Evolutionary conservation across 2,113 vertebrate species (phyloP), one percentile per base, ranked within the genome.

Genomic region (Anguilla japonica): DNA sequence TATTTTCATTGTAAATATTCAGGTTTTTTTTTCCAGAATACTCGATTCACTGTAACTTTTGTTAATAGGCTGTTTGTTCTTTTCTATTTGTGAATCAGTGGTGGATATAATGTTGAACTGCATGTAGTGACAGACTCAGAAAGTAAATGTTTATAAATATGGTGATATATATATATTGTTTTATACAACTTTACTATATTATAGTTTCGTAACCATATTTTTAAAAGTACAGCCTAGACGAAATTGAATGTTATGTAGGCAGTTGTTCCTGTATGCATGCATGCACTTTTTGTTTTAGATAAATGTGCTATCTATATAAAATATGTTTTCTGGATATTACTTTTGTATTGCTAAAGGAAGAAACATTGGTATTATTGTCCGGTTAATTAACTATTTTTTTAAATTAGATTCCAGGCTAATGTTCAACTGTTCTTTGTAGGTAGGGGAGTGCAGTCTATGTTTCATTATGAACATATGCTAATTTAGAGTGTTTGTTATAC

Each of bases 311-410:
- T 95, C 95, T 95, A 94, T 96, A 95, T 95, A 93, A 94, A 96
- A 94, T 97, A 96, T 96, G 96, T 96, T 96, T 96, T 97, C 95
- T 95, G 93, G 95, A 93, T 96, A 96, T 95, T 95, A 96, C 97
- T 97, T 96, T 98, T 97, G 95, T 97, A 97, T 96, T 96, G 95
- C 95, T 93, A 95, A 96, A 96, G 93, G 97, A 97, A 97, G 94
- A 95, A 96, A 96, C 88, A 92, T 92, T 93, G 91, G 90, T 90
- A 93, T 93, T 91, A 85, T 93, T 90, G 92, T 88, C 88, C 85
- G 46, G 89, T 92, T 94, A 94, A 67, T 98, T 97, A 34, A 34
- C 18, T n/a, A n/a, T 26, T 26, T 95, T 94, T 95, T 26, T 26
- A 26, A 26, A 67, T 95, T 96, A 95, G 94, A 95, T 94, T 93